A percentile compares a stretch with the other conserved stretches of the same genome.
Evolutionary conservation across 2,113 vertebrate genomes (phyloP).

Genomic region (Myodes glareolus): DNA sequence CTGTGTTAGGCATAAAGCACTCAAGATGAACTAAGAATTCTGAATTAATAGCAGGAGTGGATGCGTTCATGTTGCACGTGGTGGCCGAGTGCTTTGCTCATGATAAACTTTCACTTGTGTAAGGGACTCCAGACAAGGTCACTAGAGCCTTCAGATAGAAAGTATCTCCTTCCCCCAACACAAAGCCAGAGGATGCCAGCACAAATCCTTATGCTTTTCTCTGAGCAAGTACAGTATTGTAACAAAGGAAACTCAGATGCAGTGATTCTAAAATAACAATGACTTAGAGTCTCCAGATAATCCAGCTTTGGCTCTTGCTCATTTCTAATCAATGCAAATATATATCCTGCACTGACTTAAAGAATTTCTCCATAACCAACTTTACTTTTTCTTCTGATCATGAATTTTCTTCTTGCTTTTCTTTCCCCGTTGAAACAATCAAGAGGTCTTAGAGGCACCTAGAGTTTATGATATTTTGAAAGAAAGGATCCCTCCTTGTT

Average conservation of each 20-base stretch:
- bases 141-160: conserved; percentile 35
- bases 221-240: conserved; percentile 75
- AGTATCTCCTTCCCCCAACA: conserved; percentile 35
- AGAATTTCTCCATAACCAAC: conserved; percentile 77
- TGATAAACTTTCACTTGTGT: conserved; percentile 55
- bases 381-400: conserved; percentile 76
- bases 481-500: background rate
- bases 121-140: conserved; percentile 54
- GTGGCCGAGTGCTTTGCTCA: conserved; percentile 60
- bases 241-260: conserved; percentile 82
- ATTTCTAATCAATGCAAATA: background rate
- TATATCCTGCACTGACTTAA: conserved; percentile 70
- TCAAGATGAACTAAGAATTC: conserved; percentile 71
- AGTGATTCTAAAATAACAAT: conserved; percentile 81
- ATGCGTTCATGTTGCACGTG: conserved; percentile 57
- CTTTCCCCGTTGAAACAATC: background rate
- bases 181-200: conserved; percentile 71
- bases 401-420: conserved; percentile 73
- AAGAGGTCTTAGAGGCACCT: background rate
- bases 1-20: conserved; percentile 81
- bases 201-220: conserved; percentile 67
- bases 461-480: background rate
- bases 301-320: conserved; percentile 62
- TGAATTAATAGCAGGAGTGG: conserved; percentile 71
- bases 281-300: conserved; percentile 79